A percentile compares a stretch with the other conserved stretches of the same genome.
These are phyloP conservation scores for Chionomys nivalis DNA, from an alignment of 2,113 vertebrate genomes.

Conservation along the genomic window DNA sequence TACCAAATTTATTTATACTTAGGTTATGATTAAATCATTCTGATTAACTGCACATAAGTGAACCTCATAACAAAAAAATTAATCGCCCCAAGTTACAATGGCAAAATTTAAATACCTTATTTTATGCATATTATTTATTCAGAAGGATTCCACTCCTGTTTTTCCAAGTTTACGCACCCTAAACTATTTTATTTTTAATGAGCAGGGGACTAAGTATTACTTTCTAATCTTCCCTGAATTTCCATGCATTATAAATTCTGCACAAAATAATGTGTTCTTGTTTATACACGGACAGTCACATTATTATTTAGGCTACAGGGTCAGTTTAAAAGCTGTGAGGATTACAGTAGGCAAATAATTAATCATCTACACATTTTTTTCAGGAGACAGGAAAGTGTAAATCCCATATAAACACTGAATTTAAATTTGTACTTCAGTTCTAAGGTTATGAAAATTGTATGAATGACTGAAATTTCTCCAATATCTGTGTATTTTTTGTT, in stretches of 20 bases:
- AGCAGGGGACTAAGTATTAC: neutral
- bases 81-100: neutral
- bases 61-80: neutral
- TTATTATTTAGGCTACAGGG: neutral
- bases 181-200: conserved; percentile 21
- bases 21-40: conserved; percentile 24
- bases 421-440: neutral
- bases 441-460: neutral
- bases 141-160: neutral
- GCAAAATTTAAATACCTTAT: neutral
- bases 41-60: neutral
- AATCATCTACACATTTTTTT: neutral
- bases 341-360: neutral
- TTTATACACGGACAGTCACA: neutral
- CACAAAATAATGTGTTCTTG: conserved; percentile 21
- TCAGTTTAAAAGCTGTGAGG: conserved; percentile 37
- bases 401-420: neutral
- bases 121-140: conserved; percentile 25
- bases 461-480: neutral
- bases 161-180: neutral
- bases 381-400: neutral
- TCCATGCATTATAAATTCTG: conserved; percentile 1
- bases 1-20: neutral
- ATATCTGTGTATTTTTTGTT: neutral
- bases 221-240: conserved; percentile 40